Conservation (phyloP, 2,888 invertebrate genomes). For the Cheilosia scutellata region DNA sequence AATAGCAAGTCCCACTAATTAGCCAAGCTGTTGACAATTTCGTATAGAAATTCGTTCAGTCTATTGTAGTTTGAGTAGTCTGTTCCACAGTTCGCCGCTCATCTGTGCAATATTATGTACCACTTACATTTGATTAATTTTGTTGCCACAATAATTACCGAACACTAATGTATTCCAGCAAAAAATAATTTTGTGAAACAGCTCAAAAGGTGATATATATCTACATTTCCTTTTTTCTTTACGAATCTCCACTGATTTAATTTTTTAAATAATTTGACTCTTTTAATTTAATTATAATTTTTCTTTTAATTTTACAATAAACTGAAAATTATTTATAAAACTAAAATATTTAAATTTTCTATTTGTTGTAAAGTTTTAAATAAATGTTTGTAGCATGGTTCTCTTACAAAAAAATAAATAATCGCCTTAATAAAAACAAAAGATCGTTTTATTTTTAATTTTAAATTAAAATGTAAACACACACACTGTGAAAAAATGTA, state of each 20-base stretch:
- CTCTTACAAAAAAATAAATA: background rate
- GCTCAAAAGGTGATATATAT: too few relatives aligned
- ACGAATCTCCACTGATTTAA: conserved; percentile 34
- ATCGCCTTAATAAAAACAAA: conserved; percentile 22
- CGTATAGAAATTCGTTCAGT: too few relatives aligned
- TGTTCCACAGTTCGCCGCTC: too few relatives aligned
- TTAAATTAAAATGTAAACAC: conserved; percentile 2
- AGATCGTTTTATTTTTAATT: conserved; percentile 3
- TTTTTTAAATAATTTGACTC: background rate
- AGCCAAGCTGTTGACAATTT: too few relatives aligned
- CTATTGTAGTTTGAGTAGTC: too few relatives aligned
- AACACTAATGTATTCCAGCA: too few relatives aligned
- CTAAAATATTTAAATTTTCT: conserved; percentile 18
- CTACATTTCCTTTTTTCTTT: conserved; percentile 10
- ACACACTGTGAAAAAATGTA: conserved; percentile 40
- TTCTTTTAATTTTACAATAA: conserved; percentile 40
- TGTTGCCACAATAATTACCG: too few relatives aligned
- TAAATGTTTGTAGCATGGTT: background rate
- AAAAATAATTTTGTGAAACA: too few relatives aligned
- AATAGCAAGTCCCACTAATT: too few relatives aligned
- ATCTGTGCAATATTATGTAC: too few relatives aligned
- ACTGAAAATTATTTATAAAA: conserved; percentile 20
- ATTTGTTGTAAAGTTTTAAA: conserved; percentile 47
- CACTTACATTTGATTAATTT: too few relatives aligned
- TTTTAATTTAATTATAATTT: background rate